Percentiles rank a stretch among this genome's conserved stretches.
phyloP scores from a whole-genome alignment of 1,140 invertebrate species.

The Papilio xuthus region DNA sequence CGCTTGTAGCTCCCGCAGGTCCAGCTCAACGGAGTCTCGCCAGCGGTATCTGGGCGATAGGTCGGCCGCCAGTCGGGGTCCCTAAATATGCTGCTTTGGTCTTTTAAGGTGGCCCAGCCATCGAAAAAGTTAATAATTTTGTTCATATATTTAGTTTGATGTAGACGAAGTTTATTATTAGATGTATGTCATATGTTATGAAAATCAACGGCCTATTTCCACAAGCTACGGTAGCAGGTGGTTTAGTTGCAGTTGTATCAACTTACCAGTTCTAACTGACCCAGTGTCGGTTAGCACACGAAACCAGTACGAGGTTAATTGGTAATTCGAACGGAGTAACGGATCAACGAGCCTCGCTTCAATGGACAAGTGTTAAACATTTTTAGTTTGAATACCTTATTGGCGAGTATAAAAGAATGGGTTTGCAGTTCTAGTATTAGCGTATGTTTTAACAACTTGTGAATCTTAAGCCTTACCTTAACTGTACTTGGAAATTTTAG shows the following conservation, averaged over 20 bases:
- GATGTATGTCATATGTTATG: neutral
- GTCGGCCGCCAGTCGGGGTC: no score
- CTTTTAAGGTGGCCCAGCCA: no score
- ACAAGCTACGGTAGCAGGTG: conserved; percentile 5
- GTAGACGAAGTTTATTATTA: neutral
- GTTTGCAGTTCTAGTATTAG: neutral
- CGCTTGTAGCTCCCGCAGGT: no score
- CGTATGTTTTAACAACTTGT: neutral
- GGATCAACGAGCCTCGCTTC: conserved; percentile 18
- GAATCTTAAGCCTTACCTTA: no score
- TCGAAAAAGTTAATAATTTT: no score
- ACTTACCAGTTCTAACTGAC: conserved; percentile 18
- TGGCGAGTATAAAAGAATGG: neutral
- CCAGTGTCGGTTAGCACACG: conserved; percentile 7
- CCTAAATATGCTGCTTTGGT: no score
- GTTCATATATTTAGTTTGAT: no score
- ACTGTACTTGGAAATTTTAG: no score
- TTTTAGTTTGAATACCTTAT: conserved; percentile 10
- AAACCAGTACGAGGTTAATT: conserved; percentile 31
- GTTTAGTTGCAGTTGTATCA: neutral
- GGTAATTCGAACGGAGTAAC: conserved; percentile 22
- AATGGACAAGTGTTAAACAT: conserved; percentile 10
- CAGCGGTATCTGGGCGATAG: no score
- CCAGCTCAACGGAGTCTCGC: no score
- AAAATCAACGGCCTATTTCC: neutral